Evolutionary conservation across 2,888 invertebrate genomes (phyloP), one percentile per base, ranked within the genome.

Genomic region (Isoperla grammatica): DNA sequence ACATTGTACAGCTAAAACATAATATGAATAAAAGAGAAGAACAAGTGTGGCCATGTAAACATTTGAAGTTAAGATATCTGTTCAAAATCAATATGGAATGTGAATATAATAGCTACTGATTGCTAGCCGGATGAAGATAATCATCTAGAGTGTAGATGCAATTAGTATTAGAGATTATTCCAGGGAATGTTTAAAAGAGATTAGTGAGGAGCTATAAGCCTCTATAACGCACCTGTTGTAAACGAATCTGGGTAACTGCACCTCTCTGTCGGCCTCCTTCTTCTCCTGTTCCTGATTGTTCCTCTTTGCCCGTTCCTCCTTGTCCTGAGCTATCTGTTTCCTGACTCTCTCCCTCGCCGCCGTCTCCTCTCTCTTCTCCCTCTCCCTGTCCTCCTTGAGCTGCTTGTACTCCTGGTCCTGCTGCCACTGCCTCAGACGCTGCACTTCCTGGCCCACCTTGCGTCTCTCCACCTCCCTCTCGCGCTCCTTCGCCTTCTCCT

Each of bases 311-410:
- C 73, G 67, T 48, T 75, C 74, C 46, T 69, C 71, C 69, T 89
- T 84, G 74, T 95, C 95, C 70, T 87, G 87, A 1, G 88, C 91
- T 62, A 95, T 94, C 73, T 94, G 90, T 57, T 87, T 86, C 61
- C 86, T 75, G 15, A 95, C 86, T 56, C 87, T 81, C 65, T 94
- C 88, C 9, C 88, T 78, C 0, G 88, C 89, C 9, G 83, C 78
- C 65, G 84, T 80, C 67, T 90, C 88, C 65, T 87, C 89, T 65
- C 84, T 77, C 69, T 86, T 88, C 67, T 91, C 92, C 59, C 83
- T 85, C 67, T 84, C 83, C 46, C 88, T 78, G 62, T 90, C 87
- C 63, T 88, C 87, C 71, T 83, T 80, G 66, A 86, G 72, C 69
- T 87, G 82, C 69, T 86, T 84, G 58, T 87, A 69, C 69, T 90